phyloP scores from a whole-genome alignment of 1,140 invertebrate genomes.

The Galendromus occidentalis region DNA sequence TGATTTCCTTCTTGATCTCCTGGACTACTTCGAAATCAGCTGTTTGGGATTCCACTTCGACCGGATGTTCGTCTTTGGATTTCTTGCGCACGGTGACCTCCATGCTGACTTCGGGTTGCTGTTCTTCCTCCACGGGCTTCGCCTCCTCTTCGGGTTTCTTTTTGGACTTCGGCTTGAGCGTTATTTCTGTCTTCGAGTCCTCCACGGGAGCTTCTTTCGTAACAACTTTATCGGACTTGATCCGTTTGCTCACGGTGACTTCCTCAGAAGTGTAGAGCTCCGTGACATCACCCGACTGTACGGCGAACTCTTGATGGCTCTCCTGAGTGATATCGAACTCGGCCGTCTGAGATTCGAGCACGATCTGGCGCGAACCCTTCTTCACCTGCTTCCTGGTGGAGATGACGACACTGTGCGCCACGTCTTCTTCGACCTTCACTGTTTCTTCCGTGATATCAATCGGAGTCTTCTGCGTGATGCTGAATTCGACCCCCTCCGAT shows the following conservation, averaged over 20 bases:
- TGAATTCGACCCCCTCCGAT: background rate
- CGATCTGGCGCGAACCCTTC: background rate
- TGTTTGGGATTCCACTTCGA: background rate
- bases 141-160: background rate
- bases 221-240: constrained; percentile 16
- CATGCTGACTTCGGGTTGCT: constrained; percentile 12
- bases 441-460: background rate
- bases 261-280: background rate
- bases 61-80: background rate
- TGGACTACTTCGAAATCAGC: background rate
- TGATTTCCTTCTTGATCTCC: constrained; percentile 2
- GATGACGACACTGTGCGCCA: background rate
- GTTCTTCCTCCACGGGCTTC: background rate
- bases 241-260: constrained; percentile 21
- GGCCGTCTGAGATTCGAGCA: background rate
- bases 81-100: background rate
- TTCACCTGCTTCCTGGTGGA: background rate
- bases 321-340: constrained; percentile 3
- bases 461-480: background rate
- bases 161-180: constrained; percentile 11
- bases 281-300: background rate
- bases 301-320: background rate
- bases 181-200: constrained; percentile 11
- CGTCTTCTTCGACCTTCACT: background rate
- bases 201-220: background rate